Evolutionary conservation across 2,888 invertebrate species (phyloP).

Genomic region (Cephus nigrinus): DNA sequence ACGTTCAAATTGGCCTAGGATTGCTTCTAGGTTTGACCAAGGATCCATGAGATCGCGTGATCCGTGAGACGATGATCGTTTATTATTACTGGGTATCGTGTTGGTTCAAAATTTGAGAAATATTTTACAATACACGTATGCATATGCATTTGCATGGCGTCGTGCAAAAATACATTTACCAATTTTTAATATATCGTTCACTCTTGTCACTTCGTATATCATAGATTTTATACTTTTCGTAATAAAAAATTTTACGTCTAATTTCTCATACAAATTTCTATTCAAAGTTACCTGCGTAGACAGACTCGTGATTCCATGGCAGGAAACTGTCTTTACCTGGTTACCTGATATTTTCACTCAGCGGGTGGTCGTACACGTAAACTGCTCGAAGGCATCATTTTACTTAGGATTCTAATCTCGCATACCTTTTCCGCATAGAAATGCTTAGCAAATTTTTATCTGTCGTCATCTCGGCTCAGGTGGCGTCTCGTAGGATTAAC

Average conservation of each 20-base stretch:
- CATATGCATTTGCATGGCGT: not conserved
- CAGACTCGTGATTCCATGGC: not conserved
- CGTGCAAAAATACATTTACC: not conserved
- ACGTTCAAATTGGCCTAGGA: not conserved
- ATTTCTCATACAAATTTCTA: not conserved
- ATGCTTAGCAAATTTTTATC: slow-evolving; percentile 34
- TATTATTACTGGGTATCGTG: not conserved
- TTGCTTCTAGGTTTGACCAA: not conserved
- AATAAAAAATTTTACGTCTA: not conserved
- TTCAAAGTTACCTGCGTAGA: slow-evolving; percentile 25
- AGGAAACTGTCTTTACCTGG: not conserved
- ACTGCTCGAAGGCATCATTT: slow-evolving; percentile 16
- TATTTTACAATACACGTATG: not conserved
- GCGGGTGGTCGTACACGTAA: slow-evolving; percentile 41
- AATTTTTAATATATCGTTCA: not conserved
- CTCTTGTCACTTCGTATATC: too few relatives aligned
- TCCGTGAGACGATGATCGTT: not conserved
- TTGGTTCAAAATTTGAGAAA: not conserved
- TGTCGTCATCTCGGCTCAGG: slow-evolving; percentile 39
- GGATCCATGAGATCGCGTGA: not conserved
- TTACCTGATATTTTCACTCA: slow-evolving; percentile 32
- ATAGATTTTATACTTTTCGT: too few relatives aligned
- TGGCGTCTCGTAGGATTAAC: slow-evolving; percentile 35
- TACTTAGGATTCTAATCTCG: slow-evolving; percentile 7
- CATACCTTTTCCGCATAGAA: slow-evolving; percentile 23